A percentile compares a stretch with the other conserved stretches of the same genome.
Evolutionary conservation across 2,888 invertebrate species (phyloP).

Genomic region (Bibio marci): DNA sequence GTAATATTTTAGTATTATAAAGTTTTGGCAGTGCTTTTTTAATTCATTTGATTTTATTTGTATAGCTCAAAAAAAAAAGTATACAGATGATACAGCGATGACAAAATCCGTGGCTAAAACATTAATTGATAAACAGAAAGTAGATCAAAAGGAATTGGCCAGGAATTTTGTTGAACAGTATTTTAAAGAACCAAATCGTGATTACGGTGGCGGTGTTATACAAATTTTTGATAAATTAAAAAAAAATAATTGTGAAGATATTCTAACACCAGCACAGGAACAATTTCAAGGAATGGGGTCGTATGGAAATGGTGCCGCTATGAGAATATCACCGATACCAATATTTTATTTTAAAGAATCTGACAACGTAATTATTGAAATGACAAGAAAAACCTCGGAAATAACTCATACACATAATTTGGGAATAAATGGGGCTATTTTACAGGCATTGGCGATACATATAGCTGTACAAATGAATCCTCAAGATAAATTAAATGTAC

Average conservation of each 20-base stretch:
- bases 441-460: conserved; percentile 40
- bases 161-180: conserved; percentile 45
- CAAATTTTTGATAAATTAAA: conserved; percentile 37
- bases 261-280: conserved; percentile 41
- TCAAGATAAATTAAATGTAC: conserved; percentile 28
- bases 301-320: conserved; percentile 63
- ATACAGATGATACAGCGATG: conserved; percentile 59
- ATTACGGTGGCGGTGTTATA: conserved; percentile 45
- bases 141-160: conserved; percentile 39
- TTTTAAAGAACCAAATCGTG: conserved; percentile 39
- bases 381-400: conserved; percentile 32
- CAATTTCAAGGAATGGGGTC: conserved; percentile 52
- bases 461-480: conserved; percentile 33
- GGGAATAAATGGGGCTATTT: conserved; percentile 38
- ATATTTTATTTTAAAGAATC: conserved; percentile 33
- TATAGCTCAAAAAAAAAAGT: conserved; percentile 35
- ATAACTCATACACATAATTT: conserved; percentile 44
- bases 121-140: no score
- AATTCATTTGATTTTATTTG: conserved; percentile 3
- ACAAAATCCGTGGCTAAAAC: conserved; percentile 42
- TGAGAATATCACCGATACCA: conserved; percentile 51
- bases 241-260: conserved; percentile 35
- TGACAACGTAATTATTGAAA: conserved; percentile 31
- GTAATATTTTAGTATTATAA: no score
- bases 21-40: no score